Base-by-base conservation (phyloP, 2,113 vertebrate species). In the Casuarius casuarius region DNA sequence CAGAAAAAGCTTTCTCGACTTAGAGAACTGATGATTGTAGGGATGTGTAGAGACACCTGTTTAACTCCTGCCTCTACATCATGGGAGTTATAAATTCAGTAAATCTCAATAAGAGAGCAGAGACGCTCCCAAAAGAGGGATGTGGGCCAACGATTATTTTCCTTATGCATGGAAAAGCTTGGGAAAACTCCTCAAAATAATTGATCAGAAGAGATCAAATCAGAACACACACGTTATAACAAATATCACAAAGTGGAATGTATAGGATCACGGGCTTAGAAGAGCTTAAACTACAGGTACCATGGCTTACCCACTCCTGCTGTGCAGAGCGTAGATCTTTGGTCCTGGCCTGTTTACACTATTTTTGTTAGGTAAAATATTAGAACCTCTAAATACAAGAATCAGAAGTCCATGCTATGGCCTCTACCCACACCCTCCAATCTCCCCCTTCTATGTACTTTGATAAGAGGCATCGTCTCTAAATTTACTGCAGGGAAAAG, bases 181-280 rank as follows among this genome's bases (percentile, higher is more conserved):
- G 18, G 17, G 87, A 67, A 81, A 65, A 0, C 38, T 33, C 19
- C 38, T n/a, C 23, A 23, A 22, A 77, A 67, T 28, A 6, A 61
- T 1, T n/a, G 46, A 63, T 25, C 14, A 40, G 78, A 56, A 78
- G 80, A 71, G 26, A 35, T 1, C 8, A 28, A 13, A 19, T 20
- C 35, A 23, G 5, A 86, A 70, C 1, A 58, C 11, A 12, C 14
- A 11, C 11, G 29, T 62, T 48, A 2, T 7, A 63, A 71, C 4
- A 35, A 68, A 56, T 0, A 52, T 26, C 54, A 78, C 20, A 21
- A 26, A 62, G 7, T 58, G 58, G 46, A 26, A 68, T 0, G 0
- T 35, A 9, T 1, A 76, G 59, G 31, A 70, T 52, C 65, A 49
- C 5, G 6, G 4, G 38, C 33, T 25, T 85, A 8, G 10, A 67